A percentile compares a stretch with the other conserved stretches of the same genome.
Conservation (phyloP, 2,113 vertebrate species). For the Thunnus thynnus region DNA sequence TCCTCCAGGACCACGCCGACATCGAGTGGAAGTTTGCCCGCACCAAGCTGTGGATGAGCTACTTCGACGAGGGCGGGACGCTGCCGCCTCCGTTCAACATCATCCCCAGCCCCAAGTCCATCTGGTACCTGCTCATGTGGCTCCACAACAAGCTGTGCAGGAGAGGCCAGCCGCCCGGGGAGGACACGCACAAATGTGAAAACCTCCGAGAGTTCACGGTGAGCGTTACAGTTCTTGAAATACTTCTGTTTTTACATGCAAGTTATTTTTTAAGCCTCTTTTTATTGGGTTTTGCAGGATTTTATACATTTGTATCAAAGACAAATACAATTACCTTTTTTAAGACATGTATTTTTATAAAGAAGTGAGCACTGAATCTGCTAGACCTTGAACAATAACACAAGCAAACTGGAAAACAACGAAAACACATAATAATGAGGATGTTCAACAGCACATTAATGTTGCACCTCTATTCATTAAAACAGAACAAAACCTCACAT, state of each 20-base stretch:
- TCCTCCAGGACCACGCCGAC: constrained; percentile 92
- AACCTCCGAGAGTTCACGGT: constrained; percentile 95
- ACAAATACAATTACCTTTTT: no score
- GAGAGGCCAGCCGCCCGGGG: constrained; percentile 82
- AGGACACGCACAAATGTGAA: constrained; percentile 87
- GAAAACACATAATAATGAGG: no score
- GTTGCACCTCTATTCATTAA: no score
- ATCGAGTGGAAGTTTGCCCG: constrained; percentile 99
- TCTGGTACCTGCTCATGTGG: constrained; percentile 95
- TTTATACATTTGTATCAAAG: no score
- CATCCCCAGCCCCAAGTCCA: constrained; percentile 94
- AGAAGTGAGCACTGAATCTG: no score
- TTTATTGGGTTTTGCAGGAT: no score
- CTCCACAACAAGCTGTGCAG: constrained; percentile 90
- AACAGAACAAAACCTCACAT: no score
- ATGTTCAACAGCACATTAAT: no score
- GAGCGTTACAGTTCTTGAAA: constrained; percentile 54
- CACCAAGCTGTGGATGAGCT: constrained; percentile 99
- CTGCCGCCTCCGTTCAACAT: constrained; percentile 97
- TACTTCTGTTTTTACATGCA: neutral
- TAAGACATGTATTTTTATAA: no score
- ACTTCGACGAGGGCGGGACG: constrained; percentile 97
- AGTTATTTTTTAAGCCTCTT: neutral
- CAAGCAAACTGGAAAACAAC: no score
- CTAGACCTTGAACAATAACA: no score